These are phyloP conservation scores for Vanessa tameamea DNA, from an alignment of 1,140 invertebrate species.

Conservation along the genomic window DNA sequence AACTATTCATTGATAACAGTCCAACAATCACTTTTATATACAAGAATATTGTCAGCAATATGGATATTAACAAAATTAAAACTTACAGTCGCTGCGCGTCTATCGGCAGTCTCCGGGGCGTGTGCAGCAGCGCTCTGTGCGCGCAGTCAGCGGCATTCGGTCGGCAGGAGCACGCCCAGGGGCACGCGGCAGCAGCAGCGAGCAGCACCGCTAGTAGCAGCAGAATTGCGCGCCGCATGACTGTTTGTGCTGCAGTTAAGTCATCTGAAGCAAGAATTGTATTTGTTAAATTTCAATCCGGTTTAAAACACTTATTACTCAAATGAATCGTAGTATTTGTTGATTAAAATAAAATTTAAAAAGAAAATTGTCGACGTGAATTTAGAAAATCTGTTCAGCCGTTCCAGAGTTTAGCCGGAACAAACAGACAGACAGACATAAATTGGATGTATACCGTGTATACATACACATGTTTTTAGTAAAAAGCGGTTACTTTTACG, in stretches of 20 bases:
- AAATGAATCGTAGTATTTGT: background rate
- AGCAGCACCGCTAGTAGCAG: constrained; percentile 40
- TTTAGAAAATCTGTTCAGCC: too few relatives aligned
- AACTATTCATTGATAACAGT: too few relatives aligned
- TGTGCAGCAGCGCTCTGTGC: constrained; percentile 88
- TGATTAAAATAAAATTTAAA: too few relatives aligned
- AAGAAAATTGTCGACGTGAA: too few relatives aligned
- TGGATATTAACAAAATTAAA: background rate
- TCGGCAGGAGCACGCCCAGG: constrained; percentile 89
- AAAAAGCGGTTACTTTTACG: too few relatives aligned
- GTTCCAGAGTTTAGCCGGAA: too few relatives aligned
- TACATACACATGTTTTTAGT: too few relatives aligned
- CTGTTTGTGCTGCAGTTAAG: constrained; percentile 30
- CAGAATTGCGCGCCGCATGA: constrained; percentile 37
- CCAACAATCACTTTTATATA: too few relatives aligned
- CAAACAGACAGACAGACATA: too few relatives aligned
- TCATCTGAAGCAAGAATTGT: constrained; percentile 41
- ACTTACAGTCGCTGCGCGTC: constrained; percentile 93
- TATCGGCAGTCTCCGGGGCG: constrained; percentile 87
- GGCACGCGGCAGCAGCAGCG: constrained; percentile 84
- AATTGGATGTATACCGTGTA: too few relatives aligned
- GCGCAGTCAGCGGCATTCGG: constrained; percentile 90
- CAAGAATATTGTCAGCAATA: too few relatives aligned
- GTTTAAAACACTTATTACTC: too few relatives aligned
- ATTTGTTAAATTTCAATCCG: background rate